These are phyloP conservation scores for Vesta saturnalis DNA, from an alignment of 2,888 invertebrate genomes.

Conservation along the genomic window DNA sequence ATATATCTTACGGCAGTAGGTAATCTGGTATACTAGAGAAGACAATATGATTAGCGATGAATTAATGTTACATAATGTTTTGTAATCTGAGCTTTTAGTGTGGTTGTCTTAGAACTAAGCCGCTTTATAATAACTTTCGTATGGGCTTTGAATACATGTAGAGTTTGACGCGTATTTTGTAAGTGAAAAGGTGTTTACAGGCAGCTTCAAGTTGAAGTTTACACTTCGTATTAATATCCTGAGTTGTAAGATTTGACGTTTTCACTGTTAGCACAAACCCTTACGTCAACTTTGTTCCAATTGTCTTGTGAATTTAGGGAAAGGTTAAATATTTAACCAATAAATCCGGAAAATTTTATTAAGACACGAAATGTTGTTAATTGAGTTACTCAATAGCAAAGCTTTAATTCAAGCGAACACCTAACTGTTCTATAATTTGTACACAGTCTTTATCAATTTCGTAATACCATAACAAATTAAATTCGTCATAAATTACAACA, in stretches of 20 bases:
- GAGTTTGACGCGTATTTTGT: constrained; percentile 33
- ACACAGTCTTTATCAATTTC: no score
- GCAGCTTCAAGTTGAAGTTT: constrained; percentile 32
- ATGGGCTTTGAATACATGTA: constrained; percentile 22
- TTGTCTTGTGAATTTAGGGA: constrained; percentile 25
- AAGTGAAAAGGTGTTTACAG: constrained; percentile 32
- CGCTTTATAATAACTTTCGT: constrained; percentile 21
- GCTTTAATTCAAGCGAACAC: no score
- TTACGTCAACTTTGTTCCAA: constrained; percentile 18
- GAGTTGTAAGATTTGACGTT: constrained; percentile 29
- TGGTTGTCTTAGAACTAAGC: constrained; percentile 34
- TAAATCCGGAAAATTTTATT: background rate
- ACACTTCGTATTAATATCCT: constrained; percentile 31
- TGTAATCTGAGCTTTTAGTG: constrained; percentile 36
- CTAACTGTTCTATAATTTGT: no score
- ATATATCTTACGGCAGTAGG: constrained; percentile 1
- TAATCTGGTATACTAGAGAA: constrained; percentile 32
- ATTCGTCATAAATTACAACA: no score
- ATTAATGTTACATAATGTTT: constrained; percentile 39
- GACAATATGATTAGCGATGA: constrained; percentile 38
- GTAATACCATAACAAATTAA: no score
- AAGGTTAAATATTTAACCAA: constrained; percentile 27
- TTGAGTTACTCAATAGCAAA: no score
- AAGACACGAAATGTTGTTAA: no score
- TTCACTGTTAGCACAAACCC: constrained; percentile 23